Evolutionary conservation across 2,888 invertebrate genomes (phyloP).

Genomic region (Agonopterix subpropinquella): DNA sequence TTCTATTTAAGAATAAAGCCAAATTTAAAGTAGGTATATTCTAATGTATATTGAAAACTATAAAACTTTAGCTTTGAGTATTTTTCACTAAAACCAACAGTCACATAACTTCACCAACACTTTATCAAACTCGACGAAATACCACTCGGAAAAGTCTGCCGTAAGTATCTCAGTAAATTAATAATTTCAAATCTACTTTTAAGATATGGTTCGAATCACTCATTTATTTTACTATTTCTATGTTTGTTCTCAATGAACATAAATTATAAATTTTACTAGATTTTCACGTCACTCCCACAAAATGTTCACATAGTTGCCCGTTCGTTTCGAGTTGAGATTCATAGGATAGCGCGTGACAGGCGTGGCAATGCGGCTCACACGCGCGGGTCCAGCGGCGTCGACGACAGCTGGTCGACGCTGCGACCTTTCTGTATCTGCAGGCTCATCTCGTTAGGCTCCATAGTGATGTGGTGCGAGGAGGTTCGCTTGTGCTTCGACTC

Average conservation of each 20-base stretch:
- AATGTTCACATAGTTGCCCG: not conserved
- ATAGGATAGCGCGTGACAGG: not conserved
- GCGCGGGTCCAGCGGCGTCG: conserved; percentile 40
- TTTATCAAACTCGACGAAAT: too few species aligned
- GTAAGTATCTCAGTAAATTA: too few species aligned
- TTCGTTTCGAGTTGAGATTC: conserved; percentile 1
- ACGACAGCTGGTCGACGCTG: conserved; percentile 57
- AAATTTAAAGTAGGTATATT: too few species aligned
- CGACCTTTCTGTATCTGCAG: conserved; percentile 58
- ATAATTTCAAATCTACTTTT: conserved; percentile 16
- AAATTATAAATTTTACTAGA: conserved; percentile 10
- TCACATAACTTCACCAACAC: too few species aligned
- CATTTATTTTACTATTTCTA: conserved; percentile 35
- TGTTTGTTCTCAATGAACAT: conserved; percentile 22
- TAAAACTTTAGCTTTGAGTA: too few species aligned
- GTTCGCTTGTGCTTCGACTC: conserved; percentile 59
- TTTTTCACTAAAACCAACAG: too few species aligned
- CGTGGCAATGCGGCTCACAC: conserved; percentile 22
- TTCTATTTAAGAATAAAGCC: too few species aligned
- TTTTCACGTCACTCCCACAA: conserved; percentile 13
- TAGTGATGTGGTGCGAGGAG: conserved; percentile 63
- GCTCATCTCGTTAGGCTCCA: conserved; percentile 55
- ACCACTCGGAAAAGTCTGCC: too few species aligned
- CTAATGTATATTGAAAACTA: too few species aligned
- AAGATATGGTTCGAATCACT: conserved; percentile 71